Evolutionary conservation across 2,888 invertebrate genomes (phyloP), one percentile per base, ranked within the genome.

Genomic region (Oeneis ivallda): DNA sequence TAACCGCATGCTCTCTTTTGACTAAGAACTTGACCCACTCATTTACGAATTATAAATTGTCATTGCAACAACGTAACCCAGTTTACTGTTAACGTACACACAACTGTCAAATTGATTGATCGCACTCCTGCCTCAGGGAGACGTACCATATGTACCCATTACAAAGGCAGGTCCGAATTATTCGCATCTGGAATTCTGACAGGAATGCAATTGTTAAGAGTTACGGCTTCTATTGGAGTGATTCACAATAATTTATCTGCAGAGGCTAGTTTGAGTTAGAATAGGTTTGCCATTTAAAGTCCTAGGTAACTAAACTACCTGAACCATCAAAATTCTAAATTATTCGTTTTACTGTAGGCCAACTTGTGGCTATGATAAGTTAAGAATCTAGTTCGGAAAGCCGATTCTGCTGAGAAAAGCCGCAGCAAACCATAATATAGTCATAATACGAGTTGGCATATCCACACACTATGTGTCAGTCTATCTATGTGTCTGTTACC

Each of bases 61-160:
- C 19, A 50, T 39, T 50, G 19, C 11, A 39, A 39, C 49, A 19
- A 45, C 32, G 4, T n/a, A 47, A 65, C 60, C 45, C 37, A 65
- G 65, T 67, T 67, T 49, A 60, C 64, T 59, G 65, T 65, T 65
- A 66, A 68, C 64, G 63, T 66, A 65, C 66, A 34, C 69, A 63
- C 69, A 64, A 66, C 63, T 65, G 64, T 68, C 65, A 67, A 66
- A 58, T 65, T 70, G 71, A 70, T 66, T 66, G 69, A 69, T 69
- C 54, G 62, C 34, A 54, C 56, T 39, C 57, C 32, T 39, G 61
- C 56, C 52, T 34, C 32, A 47, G 52, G 39, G 59, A 53, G 61
- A 43, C 34, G 60, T 47, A 56, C 59, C 47, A 53, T 19, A 37
- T 58, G 60, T 60, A 43, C 19, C 41, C 32, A 60, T 67, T 60